Conservation (phyloP, 2,888 invertebrate species). For the Lamproptera curius region DNA sequence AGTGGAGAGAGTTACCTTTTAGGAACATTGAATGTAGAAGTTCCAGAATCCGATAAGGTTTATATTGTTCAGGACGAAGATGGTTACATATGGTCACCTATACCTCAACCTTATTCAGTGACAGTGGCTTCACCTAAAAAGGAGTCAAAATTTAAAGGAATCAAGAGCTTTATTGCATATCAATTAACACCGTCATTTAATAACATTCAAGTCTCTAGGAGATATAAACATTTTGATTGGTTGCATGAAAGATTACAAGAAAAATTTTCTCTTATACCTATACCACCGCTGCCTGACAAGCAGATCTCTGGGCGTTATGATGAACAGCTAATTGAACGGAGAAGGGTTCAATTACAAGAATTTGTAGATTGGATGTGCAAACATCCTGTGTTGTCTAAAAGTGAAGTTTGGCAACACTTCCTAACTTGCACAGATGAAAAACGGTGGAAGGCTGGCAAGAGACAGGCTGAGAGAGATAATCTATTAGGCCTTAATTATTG, state of each 20-base stretch:
- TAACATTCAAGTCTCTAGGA: constrained; percentile 93
- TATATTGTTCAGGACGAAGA: constrained; percentile 86
- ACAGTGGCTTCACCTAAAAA: constrained; percentile 97
- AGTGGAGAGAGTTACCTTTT: constrained; percentile 94
- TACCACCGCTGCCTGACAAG: constrained; percentile 98
- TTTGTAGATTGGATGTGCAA: constrained; percentile 98
- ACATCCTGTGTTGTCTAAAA: constrained; percentile 95
- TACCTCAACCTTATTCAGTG: constrained; percentile 87
- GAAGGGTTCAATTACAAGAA: constrained; percentile 95
- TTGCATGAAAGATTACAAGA: constrained; percentile 94
- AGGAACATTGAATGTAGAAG: constrained; percentile 83
- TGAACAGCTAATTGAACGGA: constrained; percentile 96
- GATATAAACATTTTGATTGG: constrained; percentile 99
- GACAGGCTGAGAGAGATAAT: constrained; percentile 96
- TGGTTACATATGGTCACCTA: constrained; percentile 87
- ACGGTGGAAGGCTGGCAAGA: constrained; percentile 97
- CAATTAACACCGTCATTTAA: constrained; percentile 97
- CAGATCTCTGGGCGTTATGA: constrained; percentile 98
- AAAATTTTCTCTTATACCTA: constrained; percentile 95
- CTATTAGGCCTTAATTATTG: constrained; percentile 94
- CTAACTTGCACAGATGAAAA: constrained; percentile 98
- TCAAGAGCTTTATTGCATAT: constrained; percentile 98
- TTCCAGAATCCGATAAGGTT: constrained; percentile 85
- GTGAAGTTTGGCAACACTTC: constrained; percentile 98
- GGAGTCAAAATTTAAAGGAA: constrained; percentile 97